phyloP scores from a whole-genome alignment of 2,113 vertebrate species.

The Urocolius indicus region DNA sequence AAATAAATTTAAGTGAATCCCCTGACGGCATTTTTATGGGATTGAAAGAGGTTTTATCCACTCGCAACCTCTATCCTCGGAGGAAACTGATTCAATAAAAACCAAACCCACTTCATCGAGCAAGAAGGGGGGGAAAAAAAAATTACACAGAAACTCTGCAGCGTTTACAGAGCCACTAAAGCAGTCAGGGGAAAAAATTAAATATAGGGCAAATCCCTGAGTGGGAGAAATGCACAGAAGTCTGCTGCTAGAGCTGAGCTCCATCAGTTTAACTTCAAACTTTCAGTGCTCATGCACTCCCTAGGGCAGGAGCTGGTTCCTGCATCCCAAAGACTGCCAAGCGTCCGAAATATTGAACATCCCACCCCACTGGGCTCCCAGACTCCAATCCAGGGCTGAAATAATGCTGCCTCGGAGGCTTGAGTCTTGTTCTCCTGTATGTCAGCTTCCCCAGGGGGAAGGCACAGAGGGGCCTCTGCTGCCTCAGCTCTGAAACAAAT shows the following conservation, averaged over 20 bases:
- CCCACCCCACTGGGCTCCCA: not conserved
- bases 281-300: not conserved
- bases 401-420: not conserved
- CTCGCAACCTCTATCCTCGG: slow-evolving; percentile 66
- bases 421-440: fast-evolving
- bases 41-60: slow-evolving; percentile 75
- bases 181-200: slow-evolving; percentile 59
- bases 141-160: not conserved
- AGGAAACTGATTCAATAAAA: slow-evolving; percentile 76
- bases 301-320: not conserved
- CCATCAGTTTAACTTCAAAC: slow-evolving; percentile 43
- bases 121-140: not conserved
- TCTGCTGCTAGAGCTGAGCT: slow-evolving; percentile 57
- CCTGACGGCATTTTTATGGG: slow-evolving; percentile 69
- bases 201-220: slow-evolving; percentile 59
- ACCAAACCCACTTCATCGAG: slow-evolving; percentile 71
- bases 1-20: slow-evolving; percentile 75
- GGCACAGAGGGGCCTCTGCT: not conserved
- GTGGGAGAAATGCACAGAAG: slow-evolving; percentile 17
- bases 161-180: slow-evolving; percentile 71
- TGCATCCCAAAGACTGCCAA: fast-evolving
- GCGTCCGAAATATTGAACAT: fast-evolving
- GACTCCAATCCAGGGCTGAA: fast-evolving
- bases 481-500: not conserved
- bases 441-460: not conserved